A percentile compares a stretch with the other conserved stretches of the same genome.
Conservation (phyloP, 2,888 invertebrate genomes). For the Atherix ibis region DNA sequence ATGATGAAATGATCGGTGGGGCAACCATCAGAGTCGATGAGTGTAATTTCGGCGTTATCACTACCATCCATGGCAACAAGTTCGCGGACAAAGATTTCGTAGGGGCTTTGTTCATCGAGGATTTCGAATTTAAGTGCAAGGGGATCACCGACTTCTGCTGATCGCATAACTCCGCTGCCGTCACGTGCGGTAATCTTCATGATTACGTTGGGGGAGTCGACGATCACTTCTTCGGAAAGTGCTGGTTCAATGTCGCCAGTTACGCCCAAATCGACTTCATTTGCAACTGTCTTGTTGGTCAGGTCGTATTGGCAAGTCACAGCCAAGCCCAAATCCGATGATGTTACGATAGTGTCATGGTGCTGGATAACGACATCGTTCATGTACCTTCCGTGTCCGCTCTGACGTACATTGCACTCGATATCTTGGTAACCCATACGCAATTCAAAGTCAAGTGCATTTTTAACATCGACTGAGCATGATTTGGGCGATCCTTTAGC, state of each 20-base stretch:
- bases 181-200: constrained; percentile 82
- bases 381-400: constrained; percentile 69
- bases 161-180: constrained; percentile 67
- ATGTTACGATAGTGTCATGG: constrained; percentile 89
- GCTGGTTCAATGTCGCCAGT: constrained; percentile 76
- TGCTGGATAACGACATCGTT: constrained; percentile 91
- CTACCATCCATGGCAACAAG: constrained; percentile 89
- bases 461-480: constrained; percentile 77
- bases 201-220: constrained; percentile 86
- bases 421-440: constrained; percentile 85
- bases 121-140: constrained; percentile 83
- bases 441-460: constrained; percentile 77
- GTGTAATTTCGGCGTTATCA: constrained; percentile 80
- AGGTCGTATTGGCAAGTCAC: constrained; percentile 90
- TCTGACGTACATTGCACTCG: constrained; percentile 83
- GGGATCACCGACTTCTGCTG: constrained; percentile 86
- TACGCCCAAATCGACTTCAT: constrained; percentile 79
- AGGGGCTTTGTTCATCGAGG: constrained; percentile 80
- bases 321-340: constrained; percentile 81
- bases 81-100: constrained; percentile 89
- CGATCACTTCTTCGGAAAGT: constrained; percentile 77
- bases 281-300: constrained; percentile 85
- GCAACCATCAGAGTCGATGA: constrained; percentile 82
- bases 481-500: constrained; percentile 88
- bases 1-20: constrained; percentile 89